phyloP scores from a whole-genome alignment of 2,797 vertebrate species.

The Channa striata region DNA sequence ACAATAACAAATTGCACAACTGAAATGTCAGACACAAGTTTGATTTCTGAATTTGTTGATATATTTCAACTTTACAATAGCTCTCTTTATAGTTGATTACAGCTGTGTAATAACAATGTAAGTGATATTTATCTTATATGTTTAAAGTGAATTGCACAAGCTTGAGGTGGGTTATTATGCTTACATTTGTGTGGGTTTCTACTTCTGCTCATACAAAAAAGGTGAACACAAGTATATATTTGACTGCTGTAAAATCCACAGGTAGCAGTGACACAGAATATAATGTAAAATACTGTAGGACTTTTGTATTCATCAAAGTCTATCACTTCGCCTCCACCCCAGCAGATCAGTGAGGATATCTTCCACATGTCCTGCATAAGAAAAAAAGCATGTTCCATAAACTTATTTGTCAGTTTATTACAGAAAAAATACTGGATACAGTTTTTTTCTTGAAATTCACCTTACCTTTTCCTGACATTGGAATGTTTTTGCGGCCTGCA shows the following conservation, averaged over 20 bases:
- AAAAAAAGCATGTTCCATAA: background rate
- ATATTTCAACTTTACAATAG: too few relatives aligned
- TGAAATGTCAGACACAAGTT: too few relatives aligned
- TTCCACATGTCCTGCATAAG: slow-evolving; percentile 58
- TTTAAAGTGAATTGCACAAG: too few relatives aligned
- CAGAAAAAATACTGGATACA: background rate
- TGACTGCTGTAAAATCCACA: background rate
- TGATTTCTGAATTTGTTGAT: too few relatives aligned
- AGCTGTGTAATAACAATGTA: too few relatives aligned
- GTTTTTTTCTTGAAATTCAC: background rate
- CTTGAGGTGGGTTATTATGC: too few relatives aligned
- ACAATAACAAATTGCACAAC: too few relatives aligned
- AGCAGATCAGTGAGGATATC: slow-evolving; percentile 66
- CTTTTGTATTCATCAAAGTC: background rate
- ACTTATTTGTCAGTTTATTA: background rate
- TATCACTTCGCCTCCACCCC: slow-evolving; percentile 61
- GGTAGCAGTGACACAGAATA: background rate
- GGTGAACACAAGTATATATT: too few relatives aligned
- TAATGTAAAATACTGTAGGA: background rate
- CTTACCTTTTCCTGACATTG: slow-evolving; percentile 36
- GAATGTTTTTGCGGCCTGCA: slow-evolving; percentile 37
- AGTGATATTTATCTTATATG: too few relatives aligned
- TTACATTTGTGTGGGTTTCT: too few relatives aligned
- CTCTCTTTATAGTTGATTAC: too few relatives aligned
- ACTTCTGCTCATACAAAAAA: too few relatives aligned